Conservation (phyloP, 2,888 invertebrate genomes). For the Andrena dorsata region DNA sequence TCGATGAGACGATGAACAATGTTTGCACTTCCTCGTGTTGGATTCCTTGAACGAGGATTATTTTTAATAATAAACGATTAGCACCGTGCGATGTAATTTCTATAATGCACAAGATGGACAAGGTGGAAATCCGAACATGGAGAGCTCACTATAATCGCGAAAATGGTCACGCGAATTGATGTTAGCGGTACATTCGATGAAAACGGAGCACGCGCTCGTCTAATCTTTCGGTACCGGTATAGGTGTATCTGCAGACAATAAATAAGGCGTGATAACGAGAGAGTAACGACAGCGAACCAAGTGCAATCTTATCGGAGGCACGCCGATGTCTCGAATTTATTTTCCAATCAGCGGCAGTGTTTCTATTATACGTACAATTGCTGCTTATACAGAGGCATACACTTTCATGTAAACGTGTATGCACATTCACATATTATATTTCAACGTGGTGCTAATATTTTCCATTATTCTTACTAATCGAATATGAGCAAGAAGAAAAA, state of each 20-base stretch:
- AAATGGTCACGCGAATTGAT: slow-evolving; percentile 7
- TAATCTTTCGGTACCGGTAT: slow-evolving; percentile 39
- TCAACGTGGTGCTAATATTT: slow-evolving; percentile 13
- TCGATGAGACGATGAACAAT: not conserved
- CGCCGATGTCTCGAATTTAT: slow-evolving; percentile 75
- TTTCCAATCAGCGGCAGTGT: slow-evolving; percentile 69
- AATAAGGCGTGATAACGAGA: slow-evolving; percentile 69
- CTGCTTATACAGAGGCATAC: slow-evolving; percentile 6
- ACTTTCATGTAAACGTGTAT: slow-evolving; percentile 3
- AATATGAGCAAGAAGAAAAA: not conserved
- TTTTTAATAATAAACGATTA: slow-evolving; percentile 30
- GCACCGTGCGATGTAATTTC: slow-evolving; percentile 27
- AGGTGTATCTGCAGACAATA: slow-evolving; percentile 69
- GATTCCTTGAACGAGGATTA: slow-evolving; percentile 27
- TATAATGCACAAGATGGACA: no score
- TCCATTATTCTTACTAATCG: not conserved
- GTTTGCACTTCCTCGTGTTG: slow-evolving; percentile 26
- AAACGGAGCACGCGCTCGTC: slow-evolving; percentile 35
- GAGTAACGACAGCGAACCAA: slow-evolving; percentile 52
- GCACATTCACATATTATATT: not conserved
- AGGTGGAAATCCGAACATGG: not conserved
- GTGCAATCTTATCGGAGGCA: slow-evolving; percentile 73
- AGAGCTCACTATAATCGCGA: not conserved
- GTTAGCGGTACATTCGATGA: slow-evolving; percentile 4
- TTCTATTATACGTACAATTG: slow-evolving; percentile 60